Percentiles rank a stretch among this genome's conserved stretches.
phyloP scores from a whole-genome alignment of 2,113 vertebrate species.

The Archilochus colubris region DNA sequence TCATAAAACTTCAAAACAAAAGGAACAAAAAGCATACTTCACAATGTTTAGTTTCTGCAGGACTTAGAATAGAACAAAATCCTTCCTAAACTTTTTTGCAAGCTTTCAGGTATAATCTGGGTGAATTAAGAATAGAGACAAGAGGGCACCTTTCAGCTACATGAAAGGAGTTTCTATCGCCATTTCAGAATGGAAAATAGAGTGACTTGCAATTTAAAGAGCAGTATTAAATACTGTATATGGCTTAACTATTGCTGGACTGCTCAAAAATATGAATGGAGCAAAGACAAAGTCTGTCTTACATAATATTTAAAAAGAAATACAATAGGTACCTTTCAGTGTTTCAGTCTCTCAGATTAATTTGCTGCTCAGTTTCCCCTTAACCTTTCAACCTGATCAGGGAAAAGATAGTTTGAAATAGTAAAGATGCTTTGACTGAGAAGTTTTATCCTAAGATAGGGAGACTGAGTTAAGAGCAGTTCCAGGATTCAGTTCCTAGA shows the following conservation, averaged over 20 bases:
- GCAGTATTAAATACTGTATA: background rate
- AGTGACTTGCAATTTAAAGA: background rate
- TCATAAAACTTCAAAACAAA: conserved; percentile 39
- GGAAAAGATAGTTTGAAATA: background rate
- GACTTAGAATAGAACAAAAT: conserved; percentile 33
- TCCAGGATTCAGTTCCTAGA: too few relatives aligned
- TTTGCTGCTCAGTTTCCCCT: background rate
- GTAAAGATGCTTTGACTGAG: background rate
- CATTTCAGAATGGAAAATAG: conserved; percentile 35
- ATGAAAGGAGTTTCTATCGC: conserved; percentile 10
- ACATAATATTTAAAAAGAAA: background rate
- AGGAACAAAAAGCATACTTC: conserved; percentile 31
- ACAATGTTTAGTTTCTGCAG: conserved; percentile 19
- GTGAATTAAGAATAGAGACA: conserved; percentile 13
- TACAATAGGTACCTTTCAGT: background rate
- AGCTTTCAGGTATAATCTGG: conserved; percentile 31
- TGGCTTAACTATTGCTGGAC: background rate
- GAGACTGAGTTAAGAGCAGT: background rate
- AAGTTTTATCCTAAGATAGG: background rate
- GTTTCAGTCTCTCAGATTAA: background rate
- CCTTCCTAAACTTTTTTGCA: conserved; percentile 16
- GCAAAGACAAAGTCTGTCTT: background rate
- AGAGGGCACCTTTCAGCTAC: conserved; percentile 25
- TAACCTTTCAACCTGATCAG: background rate
- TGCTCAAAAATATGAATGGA: conserved; percentile 9